Base-by-base conservation (phyloP, 2,888 invertebrate genomes). In the Pristionchus fissidentatus region DNA sequence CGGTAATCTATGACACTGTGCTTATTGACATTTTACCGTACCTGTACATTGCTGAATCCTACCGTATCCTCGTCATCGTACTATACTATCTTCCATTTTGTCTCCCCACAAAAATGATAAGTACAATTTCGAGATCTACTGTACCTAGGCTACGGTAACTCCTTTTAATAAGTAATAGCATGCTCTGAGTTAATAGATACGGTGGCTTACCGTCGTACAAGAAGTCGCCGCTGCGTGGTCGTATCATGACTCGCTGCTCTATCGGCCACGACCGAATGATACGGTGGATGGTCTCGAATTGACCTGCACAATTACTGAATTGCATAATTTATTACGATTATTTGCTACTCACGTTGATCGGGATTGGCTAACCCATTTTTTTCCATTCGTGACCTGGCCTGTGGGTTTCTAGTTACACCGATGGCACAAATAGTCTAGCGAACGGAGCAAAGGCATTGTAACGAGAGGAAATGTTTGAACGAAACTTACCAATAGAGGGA, bases 191-290 rank as follows among this genome's bases (percentile, higher is more conserved):
- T n/a, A n/a, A n/a, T n/a, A n/a, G n/a, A n/a, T n/a, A n/a, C 60
- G 60, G 29, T 35, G n/a, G 15, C 60, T 29, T 26, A 81, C 80
- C 80, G 19, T 41, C 29, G 46, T 83, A 83, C 19, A 73, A 70
- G 43, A 83, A 83, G 32, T 83, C 83, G 49, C 83, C 83, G 19
- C 70, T n/a, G 5, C 83, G 15, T 38, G 83, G 83, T 26, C 83
- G 83, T 5, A 83, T 83, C 83, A 83, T 83, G 32, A 70, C 70
- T 8, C 73, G 73, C 4, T 38, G 70, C 38, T 70, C 32, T 26
- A 73, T 35, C 29, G 41, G 60, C 80, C 80, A 81, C 22, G 43
- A 32, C 2, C 62, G 62, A 0, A 60, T 26, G 62, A 81, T 35
- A 19, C 26, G n/a, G 32, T 19, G 22, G 8, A 81, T 62, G 8